These are phyloP conservation scores for Ciconia maguari DNA, from an alignment of 2,113 vertebrate species.

Conservation along the genomic window DNA sequence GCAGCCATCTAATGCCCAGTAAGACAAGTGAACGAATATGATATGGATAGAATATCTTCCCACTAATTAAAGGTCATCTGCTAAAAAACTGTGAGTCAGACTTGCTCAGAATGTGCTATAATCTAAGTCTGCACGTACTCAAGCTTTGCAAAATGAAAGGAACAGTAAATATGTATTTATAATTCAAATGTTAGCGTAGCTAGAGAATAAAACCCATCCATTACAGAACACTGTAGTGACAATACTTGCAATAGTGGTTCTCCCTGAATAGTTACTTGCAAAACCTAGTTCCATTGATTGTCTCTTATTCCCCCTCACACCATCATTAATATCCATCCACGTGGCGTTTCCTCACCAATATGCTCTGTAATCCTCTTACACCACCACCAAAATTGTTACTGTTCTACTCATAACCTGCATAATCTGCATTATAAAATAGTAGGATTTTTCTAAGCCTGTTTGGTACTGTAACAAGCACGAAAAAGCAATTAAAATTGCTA, in stretches of 20 bases:
- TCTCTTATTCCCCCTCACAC: neutral
- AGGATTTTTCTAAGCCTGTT: slow-evolving; percentile 26
- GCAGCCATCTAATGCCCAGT: slow-evolving; percentile 70
- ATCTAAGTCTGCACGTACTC: neutral
- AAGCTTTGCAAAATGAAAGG: neutral
- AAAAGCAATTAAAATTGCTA: slow-evolving; percentile 67
- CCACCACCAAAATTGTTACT: neutral
- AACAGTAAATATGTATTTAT: neutral
- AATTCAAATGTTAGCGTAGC: neutral
- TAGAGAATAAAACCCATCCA: neutral
- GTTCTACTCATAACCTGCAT: neutral
- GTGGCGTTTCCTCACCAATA: neutral
- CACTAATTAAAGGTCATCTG: slow-evolving; percentile 74
- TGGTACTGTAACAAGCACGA: slow-evolving; percentile 1
- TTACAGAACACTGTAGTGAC: neutral
- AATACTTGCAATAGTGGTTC: neutral
- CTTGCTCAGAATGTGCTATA: neutral
- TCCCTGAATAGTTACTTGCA: neutral
- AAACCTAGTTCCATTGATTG: neutral
- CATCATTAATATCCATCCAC: neutral
- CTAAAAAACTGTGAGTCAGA: slow-evolving; percentile 45
- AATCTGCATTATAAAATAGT: neutral
- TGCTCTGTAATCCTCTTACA: neutral
- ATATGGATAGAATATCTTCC: slow-evolving; percentile 70
- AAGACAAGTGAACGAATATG: slow-evolving; percentile 72